A percentile compares a stretch with the other conserved stretches of the same genome.
Conservation (phyloP, 2,888 invertebrate species). For the Parelbella ahira region DNA sequence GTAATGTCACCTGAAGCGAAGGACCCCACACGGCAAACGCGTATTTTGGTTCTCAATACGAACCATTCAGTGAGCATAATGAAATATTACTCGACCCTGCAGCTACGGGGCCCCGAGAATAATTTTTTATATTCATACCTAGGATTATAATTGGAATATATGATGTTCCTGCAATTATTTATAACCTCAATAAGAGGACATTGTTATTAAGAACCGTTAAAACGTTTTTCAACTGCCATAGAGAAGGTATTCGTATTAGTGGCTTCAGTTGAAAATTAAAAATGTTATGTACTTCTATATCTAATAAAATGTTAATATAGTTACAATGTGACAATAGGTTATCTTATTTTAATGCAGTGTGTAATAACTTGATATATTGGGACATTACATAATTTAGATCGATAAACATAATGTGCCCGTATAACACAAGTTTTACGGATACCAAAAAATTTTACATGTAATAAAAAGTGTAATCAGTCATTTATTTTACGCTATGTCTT, state of each 20-base stretch:
- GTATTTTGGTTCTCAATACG: conserved; percentile 66
- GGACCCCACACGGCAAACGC: conserved; percentile 64
- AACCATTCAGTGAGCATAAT: conserved; percentile 63
- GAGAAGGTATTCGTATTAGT: too few relatives aligned
- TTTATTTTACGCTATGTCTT: conserved; percentile 13
- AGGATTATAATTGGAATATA: conserved; percentile 61
- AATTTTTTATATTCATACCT: conserved; percentile 54
- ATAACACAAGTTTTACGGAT: too few relatives aligned
- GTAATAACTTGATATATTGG: too few relatives aligned
- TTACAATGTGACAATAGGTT: too few relatives aligned
- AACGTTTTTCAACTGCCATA: too few relatives aligned
- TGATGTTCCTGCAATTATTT: conserved; percentile 59
- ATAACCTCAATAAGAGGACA: conserved; percentile 41
- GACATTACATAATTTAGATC: too few relatives aligned
- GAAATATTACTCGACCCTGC: conserved; percentile 72
- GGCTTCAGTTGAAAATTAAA: too few relatives aligned
- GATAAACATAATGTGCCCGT: too few relatives aligned
- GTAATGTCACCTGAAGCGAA: conserved; percentile 71
- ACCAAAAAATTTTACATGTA: conserved; percentile 2
- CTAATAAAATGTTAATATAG: too few relatives aligned
- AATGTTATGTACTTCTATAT: too few relatives aligned
- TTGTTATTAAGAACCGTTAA: too few relatives aligned
- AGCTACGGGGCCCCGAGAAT: conserved; percentile 48
- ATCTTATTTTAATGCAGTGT: too few relatives aligned
- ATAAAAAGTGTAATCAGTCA: conserved; percentile 21